Evolutionary conservation across 1,140 invertebrate species (phyloP).

Genomic region (Drosophila lacertosa): DNA sequence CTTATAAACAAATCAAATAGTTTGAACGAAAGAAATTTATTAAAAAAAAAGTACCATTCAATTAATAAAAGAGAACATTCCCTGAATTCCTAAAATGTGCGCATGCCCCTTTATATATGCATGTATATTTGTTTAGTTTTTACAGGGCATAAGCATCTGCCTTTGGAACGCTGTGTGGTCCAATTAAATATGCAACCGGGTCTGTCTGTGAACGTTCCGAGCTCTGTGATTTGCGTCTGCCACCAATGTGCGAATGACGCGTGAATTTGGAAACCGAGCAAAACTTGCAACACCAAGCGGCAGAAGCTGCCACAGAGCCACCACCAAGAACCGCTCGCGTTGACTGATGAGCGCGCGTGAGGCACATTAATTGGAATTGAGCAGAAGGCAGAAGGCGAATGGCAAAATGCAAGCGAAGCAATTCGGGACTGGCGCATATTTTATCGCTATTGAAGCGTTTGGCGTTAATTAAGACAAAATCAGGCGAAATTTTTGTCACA

Average conservation of each 20-base stretch:
- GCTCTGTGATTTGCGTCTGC: slow-evolving; percentile 47
- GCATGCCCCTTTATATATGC: too few species aligned
- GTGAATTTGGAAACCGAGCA: slow-evolving; percentile 73
- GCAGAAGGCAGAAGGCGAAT: slow-evolving; percentile 8
- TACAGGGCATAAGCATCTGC: slow-evolving; percentile 38
- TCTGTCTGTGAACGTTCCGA: slow-evolving; percentile 34
- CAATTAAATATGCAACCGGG: slow-evolving; percentile 78
- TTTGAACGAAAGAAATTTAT: too few species aligned
- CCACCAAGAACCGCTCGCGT: slow-evolving; percentile 39
- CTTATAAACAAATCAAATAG: too few species aligned
- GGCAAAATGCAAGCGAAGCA: slow-evolving; percentile 17
- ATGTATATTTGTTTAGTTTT: too few species aligned
- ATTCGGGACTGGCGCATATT: slow-evolving; percentile 71
- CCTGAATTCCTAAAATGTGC: background rate
- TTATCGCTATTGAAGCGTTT: slow-evolving; percentile 84
- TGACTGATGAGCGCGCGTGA: slow-evolving; percentile 74
- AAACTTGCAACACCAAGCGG: slow-evolving; percentile 47
- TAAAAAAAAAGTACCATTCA: too few species aligned
- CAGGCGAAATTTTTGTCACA: slow-evolving; percentile 83
- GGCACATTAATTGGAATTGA: slow-evolving; percentile 74
- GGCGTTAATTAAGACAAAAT: slow-evolving; percentile 84
- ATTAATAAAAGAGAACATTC: too few species aligned
- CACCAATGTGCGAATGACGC: slow-evolving; percentile 84
- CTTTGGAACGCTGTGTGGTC: slow-evolving; percentile 71
- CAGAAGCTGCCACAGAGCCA: too few species aligned